These are phyloP conservation scores for Agonum fuliginosum DNA, from an alignment of 2,888 invertebrate genomes.

Conservation along the genomic window DNA sequence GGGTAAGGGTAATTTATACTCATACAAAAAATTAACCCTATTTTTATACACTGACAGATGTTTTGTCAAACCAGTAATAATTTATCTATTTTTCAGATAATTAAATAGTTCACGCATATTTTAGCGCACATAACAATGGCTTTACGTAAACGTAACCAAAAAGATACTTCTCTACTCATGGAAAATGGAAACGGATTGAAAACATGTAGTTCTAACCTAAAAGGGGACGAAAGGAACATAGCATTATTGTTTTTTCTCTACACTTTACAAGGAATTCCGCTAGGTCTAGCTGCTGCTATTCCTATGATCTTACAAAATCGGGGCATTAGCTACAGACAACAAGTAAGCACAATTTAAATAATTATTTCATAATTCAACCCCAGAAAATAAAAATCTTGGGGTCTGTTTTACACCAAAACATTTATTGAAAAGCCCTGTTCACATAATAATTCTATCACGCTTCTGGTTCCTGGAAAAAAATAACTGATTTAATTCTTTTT, in stretches of 20 bases:
- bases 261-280: slow-evolving; percentile 94
- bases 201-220: slow-evolving; percentile 69
- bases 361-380: not conserved
- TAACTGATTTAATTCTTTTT: too few species aligned
- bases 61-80: too few species aligned
- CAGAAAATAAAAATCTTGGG: too few species aligned
- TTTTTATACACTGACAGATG: not conserved
- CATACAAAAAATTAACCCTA: not conserved
- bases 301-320: slow-evolving; percentile 96
- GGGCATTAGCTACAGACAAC: slow-evolving; percentile 94
- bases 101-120: not conserved
- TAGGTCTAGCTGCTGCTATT: slow-evolving; percentile 94
- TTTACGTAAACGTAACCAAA: slow-evolving; percentile 39
- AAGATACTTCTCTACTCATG: slow-evolving; percentile 61
- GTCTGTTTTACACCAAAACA: too few species aligned
- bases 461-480: too few species aligned
- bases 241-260: slow-evolving; percentile 93
- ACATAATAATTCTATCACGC: too few species aligned
- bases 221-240: slow-evolving; percentile 88
- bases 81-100: not conserved
- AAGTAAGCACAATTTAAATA: slow-evolving; percentile 74
- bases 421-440: too few species aligned
- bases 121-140: slow-evolving; percentile 30
- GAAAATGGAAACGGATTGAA: slow-evolving; percentile 66
- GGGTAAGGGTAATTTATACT: not conserved